Percentiles rank a stretch among this genome's conserved stretches.
Conservation (phyloP, 2,888 invertebrate genomes). For the Plebejus melissa region DNA sequence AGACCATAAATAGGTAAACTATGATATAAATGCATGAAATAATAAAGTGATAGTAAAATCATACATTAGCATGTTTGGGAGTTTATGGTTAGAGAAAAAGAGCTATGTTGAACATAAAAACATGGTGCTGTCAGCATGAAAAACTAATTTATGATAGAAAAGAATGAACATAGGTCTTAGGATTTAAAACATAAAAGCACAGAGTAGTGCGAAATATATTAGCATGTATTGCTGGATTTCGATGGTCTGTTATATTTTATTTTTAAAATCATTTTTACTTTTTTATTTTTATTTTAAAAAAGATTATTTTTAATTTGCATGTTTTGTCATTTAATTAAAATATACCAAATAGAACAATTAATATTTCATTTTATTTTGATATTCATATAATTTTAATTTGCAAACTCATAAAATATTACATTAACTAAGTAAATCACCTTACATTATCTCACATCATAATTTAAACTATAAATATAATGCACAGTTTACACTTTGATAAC, state of each 20-base stretch:
- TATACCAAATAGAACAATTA: conserved; percentile 33
- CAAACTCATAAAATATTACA: conserved; percentile 12
- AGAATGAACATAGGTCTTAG: conserved; percentile 58
- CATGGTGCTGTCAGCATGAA: conserved; percentile 68
- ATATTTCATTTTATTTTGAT: conserved; percentile 38
- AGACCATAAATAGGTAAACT: conserved; percentile 40
- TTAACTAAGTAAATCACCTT: conserved; percentile 6
- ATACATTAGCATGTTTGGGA: conserved; percentile 58
- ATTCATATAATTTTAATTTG: conserved; percentile 24
- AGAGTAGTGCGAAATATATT: conserved; percentile 69
- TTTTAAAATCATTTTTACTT: conserved; percentile 45
- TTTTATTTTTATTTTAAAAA: conserved; percentile 43
- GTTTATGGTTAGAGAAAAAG: conserved; percentile 43
- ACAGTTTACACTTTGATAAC: background rate
- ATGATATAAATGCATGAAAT: conserved; percentile 58
- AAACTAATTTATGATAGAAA: conserved; percentile 63
- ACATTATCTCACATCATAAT: conserved; percentile 19
- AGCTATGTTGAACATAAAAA: conserved; percentile 49
- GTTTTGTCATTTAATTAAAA: conserved; percentile 42
- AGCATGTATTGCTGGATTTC: conserved; percentile 70
- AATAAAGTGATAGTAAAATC: conserved; percentile 49
- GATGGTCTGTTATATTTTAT: conserved; percentile 53
- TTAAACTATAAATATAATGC: background rate
- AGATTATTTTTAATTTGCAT: conserved; percentile 56
- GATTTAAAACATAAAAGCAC: conserved; percentile 65